phyloP scores from a whole-genome alignment of 92 coral and sea anemone genomes.

The Phenganax subtilis region DNA sequence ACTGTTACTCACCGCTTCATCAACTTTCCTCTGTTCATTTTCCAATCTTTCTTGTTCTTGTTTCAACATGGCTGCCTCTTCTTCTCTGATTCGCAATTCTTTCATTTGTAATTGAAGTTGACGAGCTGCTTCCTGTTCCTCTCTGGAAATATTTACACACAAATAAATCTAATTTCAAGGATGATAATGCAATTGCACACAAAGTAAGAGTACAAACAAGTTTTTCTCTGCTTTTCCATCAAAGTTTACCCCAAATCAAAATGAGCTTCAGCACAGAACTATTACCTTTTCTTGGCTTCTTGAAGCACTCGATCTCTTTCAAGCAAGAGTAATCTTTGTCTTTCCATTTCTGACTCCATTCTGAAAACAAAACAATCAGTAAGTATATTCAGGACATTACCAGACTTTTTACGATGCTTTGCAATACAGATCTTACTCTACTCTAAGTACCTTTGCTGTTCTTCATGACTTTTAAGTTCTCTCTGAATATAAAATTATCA shows the following conservation, averaged over 20 bases:
- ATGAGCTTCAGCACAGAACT: not conserved
- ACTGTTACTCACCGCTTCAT: constrained; percentile 75
- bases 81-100: constrained; percentile 75
- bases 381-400: not conserved
- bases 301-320: constrained; percentile 69
- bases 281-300: constrained; percentile 77
- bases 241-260: not conserved
- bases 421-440: not conserved
- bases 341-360: constrained; percentile 84
- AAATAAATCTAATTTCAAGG: not conserved
- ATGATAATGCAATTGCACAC: not conserved
- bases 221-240: not conserved
- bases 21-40: constrained; percentile 74
- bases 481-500: not conserved
- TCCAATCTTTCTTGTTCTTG: constrained; percentile 77
- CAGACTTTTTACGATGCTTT: not conserved
- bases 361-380: constrained; percentile 36
- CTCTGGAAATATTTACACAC: constrained; percentile 43
- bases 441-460: constrained; percentile 16
- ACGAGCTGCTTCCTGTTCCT: constrained; percentile 67
- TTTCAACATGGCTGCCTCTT: constrained; percentile 89
- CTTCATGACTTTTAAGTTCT: constrained; percentile 24
- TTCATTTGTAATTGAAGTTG: constrained; percentile 82
- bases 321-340: constrained; percentile 62
- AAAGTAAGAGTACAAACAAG: not conserved